A percentile compares a stretch with the other conserved stretches of the same genome.
Evolutionary conservation across 2,797 vertebrate genomes (phyloP).

Genomic region (Channallabes apus): DNA sequence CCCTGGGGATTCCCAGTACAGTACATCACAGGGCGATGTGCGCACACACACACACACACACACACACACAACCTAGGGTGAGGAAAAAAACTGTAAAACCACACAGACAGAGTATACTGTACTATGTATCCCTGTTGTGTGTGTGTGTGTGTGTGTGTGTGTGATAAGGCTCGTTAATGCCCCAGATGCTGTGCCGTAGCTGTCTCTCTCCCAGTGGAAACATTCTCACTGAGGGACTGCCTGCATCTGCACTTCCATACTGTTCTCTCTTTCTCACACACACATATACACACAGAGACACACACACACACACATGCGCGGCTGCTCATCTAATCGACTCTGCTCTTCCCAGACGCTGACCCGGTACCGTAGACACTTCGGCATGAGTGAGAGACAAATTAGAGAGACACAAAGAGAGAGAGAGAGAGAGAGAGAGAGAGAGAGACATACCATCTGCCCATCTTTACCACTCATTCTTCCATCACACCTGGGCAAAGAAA

Average conservation of each 20-base stretch:
- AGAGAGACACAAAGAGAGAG: constrained; percentile 49
- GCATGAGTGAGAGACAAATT: constrained; percentile 48
- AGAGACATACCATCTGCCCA: constrained; percentile 43
- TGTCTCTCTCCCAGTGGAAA: constrained; percentile 68
- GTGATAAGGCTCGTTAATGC: constrained; percentile 74
- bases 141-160: constrained; percentile 45
- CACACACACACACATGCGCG: constrained; percentile 36
- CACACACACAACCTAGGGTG: neutral
- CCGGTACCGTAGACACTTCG: constrained; percentile 43
- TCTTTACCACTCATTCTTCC: constrained; percentile 61
- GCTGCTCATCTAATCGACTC: constrained; percentile 48
- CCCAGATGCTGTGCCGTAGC: constrained; percentile 70
- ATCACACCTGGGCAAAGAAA: constrained; percentile 62
- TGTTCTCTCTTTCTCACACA: constrained; percentile 45
- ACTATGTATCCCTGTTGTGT: neutral
- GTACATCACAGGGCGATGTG: neutral
- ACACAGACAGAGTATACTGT: neutral
- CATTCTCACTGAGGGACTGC: constrained; percentile 62
- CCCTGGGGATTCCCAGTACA: neutral
- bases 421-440: neutral
- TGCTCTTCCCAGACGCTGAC: constrained; percentile 42
- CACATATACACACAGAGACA: constrained; percentile 39
- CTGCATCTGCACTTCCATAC: constrained; percentile 67
- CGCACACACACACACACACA: neutral
- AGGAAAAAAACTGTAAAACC: neutral